Evolutionary conservation across 2,113 vertebrate species (phyloP).

Genomic region (Siniperca chuatsi): DNA sequence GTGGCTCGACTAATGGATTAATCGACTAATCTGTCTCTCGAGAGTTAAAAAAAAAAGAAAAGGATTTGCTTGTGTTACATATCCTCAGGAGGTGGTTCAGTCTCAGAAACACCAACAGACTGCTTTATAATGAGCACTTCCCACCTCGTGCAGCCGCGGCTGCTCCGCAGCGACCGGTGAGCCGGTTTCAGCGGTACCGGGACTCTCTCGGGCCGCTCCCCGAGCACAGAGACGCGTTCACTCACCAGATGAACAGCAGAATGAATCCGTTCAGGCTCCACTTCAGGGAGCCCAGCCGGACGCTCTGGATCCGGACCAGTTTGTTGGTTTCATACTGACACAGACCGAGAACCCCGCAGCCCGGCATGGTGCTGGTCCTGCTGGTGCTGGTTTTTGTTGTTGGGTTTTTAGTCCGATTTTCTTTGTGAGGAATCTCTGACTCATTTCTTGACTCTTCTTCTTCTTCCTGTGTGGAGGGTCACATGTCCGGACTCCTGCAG

Average conservation of each 20-base stretch:
- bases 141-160: no score
- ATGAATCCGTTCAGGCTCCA: constrained; percentile 66
- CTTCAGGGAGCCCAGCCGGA: constrained; percentile 74
- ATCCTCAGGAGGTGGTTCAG: no score
- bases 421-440: constrained; percentile 31
- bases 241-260: constrained; percentile 82
- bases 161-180: no score
- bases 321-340: constrained; percentile 79
- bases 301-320: constrained; percentile 75
- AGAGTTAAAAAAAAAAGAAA: no score
- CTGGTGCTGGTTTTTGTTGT: not conserved
- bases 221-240: not conserved
- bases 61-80: no score
- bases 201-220: not conserved
- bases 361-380: constrained; percentile 25
- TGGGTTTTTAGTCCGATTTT: not conserved
- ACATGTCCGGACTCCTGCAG: constrained; percentile 65
- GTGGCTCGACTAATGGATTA: no score
- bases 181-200: not conserved
- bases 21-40: no score
- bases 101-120: no score
- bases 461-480: constrained; percentile 61
- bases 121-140: no score
- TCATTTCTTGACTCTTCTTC: constrained; percentile 31
- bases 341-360: constrained; percentile 49